Evolutionary conservation across 1,140 invertebrate species (phyloP).

Genomic region (Lucilia sericata): DNA sequence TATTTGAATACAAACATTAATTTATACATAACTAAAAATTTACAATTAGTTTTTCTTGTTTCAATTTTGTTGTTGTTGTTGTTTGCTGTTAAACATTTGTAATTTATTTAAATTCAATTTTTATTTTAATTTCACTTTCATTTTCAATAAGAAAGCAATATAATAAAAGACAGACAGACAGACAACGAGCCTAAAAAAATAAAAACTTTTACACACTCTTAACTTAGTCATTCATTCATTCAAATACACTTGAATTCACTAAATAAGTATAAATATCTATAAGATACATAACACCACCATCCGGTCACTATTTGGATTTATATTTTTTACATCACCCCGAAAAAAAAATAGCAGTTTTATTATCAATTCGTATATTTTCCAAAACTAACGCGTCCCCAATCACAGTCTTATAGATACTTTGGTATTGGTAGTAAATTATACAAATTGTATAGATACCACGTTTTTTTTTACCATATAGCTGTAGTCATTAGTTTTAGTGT

Average conservation of each 20-base stretch:
- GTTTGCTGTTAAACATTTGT: constrained; percentile 36
- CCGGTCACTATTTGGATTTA: not conserved
- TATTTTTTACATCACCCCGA: not conserved
- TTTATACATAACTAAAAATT: not conserved
- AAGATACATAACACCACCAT: constrained; percentile 2
- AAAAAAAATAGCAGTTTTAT: not conserved
- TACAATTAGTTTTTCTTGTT: constrained; percentile 10
- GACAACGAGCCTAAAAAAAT: not conserved
- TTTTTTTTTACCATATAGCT: constrained; percentile 3
- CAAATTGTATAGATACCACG: not conserved
- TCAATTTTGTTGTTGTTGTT: not conserved
- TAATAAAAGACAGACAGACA: not conserved
- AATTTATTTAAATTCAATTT: constrained; percentile 44
- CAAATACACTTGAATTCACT: not conserved
- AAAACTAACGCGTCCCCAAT: not conserved
- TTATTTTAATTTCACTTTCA: constrained; percentile 44
- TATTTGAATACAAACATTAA: too few relatives aligned
- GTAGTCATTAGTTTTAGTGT: constrained; percentile 12
- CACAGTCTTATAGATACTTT: not conserved
- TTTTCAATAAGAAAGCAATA: constrained; percentile 32
- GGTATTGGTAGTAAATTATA: too few relatives aligned
- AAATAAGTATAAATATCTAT: not conserved
- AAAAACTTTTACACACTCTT: not conserved
- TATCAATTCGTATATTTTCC: not conserved
- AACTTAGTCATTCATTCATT: constrained; percentile 3